phyloP scores from a whole-genome alignment of 2,888 invertebrate species.

The Campoplex nolae region DNA sequence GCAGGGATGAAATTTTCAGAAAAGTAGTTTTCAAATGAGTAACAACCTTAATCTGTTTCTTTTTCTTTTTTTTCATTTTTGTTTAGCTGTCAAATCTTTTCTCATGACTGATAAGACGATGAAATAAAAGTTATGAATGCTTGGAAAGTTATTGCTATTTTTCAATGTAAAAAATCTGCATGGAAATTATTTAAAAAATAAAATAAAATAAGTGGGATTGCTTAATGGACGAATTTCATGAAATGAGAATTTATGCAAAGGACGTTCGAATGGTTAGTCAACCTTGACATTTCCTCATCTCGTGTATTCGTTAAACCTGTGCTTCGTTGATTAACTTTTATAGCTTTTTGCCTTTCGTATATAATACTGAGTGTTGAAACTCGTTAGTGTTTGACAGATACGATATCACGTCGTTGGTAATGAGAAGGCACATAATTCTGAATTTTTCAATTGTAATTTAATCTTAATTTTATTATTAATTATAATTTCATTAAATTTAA shows the following conservation, averaged over 20 bases:
- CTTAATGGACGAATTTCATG: background rate
- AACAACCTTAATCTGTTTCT: too few relatives aligned
- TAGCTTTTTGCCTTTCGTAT: conserved; percentile 42
- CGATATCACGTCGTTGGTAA: background rate
- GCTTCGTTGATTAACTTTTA: conserved; percentile 53
- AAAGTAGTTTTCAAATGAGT: too few relatives aligned
- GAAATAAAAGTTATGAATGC: too few relatives aligned
- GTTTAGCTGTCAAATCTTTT: too few relatives aligned
- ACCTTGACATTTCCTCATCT: conserved; percentile 67
- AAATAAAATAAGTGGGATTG: background rate
- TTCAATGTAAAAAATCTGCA: background rate
- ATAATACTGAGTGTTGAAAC: conserved; percentile 56
- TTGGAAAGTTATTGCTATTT: background rate
- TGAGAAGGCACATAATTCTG: conserved; percentile 26
- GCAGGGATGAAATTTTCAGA: background rate
- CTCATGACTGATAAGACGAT: too few relatives aligned
- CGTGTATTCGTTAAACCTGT: conserved; percentile 24
- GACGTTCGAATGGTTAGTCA: conserved; percentile 56
- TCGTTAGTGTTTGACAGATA: background rate
- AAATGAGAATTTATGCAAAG: conserved; percentile 2
- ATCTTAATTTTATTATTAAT: too few relatives aligned
- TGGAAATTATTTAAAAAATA: background rate
- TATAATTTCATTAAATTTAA: too few relatives aligned
- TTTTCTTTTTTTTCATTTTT: too few relatives aligned
- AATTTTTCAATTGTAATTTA: background rate